Conservation (phyloP, 2,888 invertebrate species). For the Dascillus cervinus region DNA sequence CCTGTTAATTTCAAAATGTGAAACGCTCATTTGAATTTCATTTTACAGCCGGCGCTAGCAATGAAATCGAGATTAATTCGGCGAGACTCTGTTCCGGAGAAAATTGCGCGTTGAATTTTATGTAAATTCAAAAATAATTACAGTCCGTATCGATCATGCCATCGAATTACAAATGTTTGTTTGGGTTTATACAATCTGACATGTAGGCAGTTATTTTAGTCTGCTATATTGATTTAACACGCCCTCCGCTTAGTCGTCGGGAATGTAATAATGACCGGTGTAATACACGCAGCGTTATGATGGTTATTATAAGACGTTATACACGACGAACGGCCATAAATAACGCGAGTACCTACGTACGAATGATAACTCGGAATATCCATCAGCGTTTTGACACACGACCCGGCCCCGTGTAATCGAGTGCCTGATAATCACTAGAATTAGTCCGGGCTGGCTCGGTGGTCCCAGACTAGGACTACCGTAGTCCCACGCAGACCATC, state of each 20-base stretch:
- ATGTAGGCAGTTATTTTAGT: too few relatives aligned
- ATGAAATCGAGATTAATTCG: too few relatives aligned
- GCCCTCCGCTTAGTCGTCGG: slow-evolving; percentile 1
- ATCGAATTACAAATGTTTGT: too few relatives aligned
- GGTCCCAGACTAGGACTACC: slow-evolving; percentile 42
- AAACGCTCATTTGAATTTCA: slow-evolving; percentile 16
- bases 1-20: slow-evolving; percentile 13
- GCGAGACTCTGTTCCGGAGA: too few relatives aligned
- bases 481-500: slow-evolving; percentile 40
- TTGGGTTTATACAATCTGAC: too few relatives aligned
- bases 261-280: slow-evolving; percentile 19
- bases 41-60: slow-evolving; percentile 9
- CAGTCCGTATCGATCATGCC: too few relatives aligned
- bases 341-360: slow-evolving; percentile 15
- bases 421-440: slow-evolving; percentile 49
- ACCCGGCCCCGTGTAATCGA: slow-evolving; percentile 33
- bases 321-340: slow-evolving; percentile 20
- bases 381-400: slow-evolving; percentile 25
- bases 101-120: too few relatives aligned
- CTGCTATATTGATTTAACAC: slow-evolving; percentile 11
- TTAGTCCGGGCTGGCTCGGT: slow-evolving; percentile 49
- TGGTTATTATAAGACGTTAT: slow-evolving; percentile 23
- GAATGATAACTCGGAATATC: slow-evolving; percentile 27
- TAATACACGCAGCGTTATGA: slow-evolving; percentile 21
- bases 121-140: too few relatives aligned